phyloP scores from a whole-genome alignment of 2,113 vertebrate species.

The Gallinago paraguaiae region DNA sequence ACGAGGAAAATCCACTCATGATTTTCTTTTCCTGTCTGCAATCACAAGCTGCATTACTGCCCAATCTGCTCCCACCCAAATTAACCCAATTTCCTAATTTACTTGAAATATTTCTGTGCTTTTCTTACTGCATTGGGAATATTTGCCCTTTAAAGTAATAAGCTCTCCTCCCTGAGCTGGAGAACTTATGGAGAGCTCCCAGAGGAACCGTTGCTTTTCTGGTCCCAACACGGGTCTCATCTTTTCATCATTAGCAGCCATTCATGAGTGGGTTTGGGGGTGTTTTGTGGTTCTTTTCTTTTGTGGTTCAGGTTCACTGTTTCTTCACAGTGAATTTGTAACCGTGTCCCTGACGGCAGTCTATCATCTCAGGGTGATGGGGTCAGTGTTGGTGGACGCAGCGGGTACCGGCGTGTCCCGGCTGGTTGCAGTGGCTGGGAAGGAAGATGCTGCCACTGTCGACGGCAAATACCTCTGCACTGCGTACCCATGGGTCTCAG shows the following conservation, averaged over 20 bases:
- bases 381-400: accelerated
- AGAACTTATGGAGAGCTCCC: background rate
- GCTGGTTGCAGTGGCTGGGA: background rate
- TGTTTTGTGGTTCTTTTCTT: background rate
- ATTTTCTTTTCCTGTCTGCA: slow-evolving; percentile 33
- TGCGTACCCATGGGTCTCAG: background rate
- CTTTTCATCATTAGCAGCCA: background rate
- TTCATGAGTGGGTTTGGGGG: background rate
- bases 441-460: background rate
- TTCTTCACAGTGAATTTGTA: background rate
- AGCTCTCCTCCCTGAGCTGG: background rate
- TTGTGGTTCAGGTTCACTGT: background rate
- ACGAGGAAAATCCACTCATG: slow-evolving; percentile 32
- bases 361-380: background rate
- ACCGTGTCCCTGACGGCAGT: accelerated
- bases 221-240: background rate
- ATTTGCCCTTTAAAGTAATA: slow-evolving; percentile 20
- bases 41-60: background rate
- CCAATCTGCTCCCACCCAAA: slow-evolving; percentile 32
- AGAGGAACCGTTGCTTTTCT: background rate
- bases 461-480: background rate
- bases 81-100: slow-evolving; percentile 54
- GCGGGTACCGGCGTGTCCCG: accelerated
- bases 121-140: slow-evolving; percentile 5
- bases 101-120: background rate